Conservation (phyloP, 53 echinoderm and acorn worm species). For the Echinometra lucunter region DNA sequence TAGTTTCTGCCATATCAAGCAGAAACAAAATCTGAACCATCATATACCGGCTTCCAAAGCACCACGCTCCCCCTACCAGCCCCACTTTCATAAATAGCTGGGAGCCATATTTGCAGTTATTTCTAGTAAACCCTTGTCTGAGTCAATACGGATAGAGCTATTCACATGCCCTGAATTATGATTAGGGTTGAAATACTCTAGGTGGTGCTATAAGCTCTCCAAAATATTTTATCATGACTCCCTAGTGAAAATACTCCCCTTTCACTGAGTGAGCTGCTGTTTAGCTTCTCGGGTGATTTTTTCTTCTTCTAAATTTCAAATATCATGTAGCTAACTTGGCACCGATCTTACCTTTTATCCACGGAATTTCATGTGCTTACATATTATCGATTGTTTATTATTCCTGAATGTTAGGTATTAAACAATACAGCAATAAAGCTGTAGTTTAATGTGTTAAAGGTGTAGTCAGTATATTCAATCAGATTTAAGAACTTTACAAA, state of each 20-base stretch:
- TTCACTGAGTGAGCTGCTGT: background rate
- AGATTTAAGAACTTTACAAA: too few species aligned
- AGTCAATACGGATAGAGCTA: slow-evolving; percentile 40
- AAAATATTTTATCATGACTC: background rate
- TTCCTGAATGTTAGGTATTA: too few species aligned
- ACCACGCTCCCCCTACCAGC: background rate
- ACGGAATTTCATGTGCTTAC: background rate
- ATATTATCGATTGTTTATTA: too few species aligned
- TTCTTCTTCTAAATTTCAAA: background rate
- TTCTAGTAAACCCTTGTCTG: slow-evolving; percentile 35
- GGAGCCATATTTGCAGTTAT: slow-evolving; percentile 41
- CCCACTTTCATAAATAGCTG: slow-evolving; percentile 1
- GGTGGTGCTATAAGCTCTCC: background rate
- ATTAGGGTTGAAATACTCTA: background rate
- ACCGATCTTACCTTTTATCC: background rate
- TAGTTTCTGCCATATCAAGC: background rate
- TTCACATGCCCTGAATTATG: slow-evolving; percentile 9
- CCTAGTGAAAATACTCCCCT: background rate
- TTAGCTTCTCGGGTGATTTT: background rate
- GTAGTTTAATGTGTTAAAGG: too few species aligned
- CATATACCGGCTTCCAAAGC: too few species aligned
- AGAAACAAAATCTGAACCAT: background rate
- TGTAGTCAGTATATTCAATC: too few species aligned
- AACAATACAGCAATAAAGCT: too few species aligned
- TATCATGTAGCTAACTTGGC: background rate